phyloP scores from a whole-genome alignment of 2,113 vertebrate species.

The Hydropotes inermis region DNA sequence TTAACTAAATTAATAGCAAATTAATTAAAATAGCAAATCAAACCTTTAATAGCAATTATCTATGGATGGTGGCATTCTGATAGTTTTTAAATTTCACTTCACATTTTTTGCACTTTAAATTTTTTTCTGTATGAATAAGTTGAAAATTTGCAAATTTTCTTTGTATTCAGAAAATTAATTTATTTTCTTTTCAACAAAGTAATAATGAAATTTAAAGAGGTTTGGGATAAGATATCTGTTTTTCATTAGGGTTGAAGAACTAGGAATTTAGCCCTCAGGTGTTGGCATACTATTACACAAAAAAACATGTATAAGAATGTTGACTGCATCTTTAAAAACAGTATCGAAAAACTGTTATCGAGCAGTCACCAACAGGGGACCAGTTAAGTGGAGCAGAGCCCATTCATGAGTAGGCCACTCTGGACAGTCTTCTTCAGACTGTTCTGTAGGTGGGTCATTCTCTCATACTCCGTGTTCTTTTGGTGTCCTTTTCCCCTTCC shows the following conservation, averaged over 20 bases:
- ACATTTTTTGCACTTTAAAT: background rate
- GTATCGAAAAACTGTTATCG: background rate
- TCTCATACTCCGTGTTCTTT: background rate
- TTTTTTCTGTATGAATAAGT: background rate
- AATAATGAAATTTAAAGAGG: background rate
- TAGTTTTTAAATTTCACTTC: background rate
- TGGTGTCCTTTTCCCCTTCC: background rate
- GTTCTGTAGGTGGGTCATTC: background rate
- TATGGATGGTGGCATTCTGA: background rate
- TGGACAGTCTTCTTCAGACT: background rate
- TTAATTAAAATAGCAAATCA: background rate
- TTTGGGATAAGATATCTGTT: background rate
- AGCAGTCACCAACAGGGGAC: background rate
- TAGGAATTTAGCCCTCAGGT: background rate
- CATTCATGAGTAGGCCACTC: background rate
- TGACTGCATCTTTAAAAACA: background rate
- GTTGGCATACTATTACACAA: background rate
- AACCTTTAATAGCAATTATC: background rate
- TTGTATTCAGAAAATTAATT: background rate
- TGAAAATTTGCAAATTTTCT: background rate
- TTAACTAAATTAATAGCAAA: no score
- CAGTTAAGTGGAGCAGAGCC: background rate
- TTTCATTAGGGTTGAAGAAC: background rate
- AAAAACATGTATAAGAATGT: background rate
- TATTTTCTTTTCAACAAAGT: background rate